Base-by-base conservation (phyloP, 1,140 invertebrate species). In the Diorhabda elongata region DNA sequence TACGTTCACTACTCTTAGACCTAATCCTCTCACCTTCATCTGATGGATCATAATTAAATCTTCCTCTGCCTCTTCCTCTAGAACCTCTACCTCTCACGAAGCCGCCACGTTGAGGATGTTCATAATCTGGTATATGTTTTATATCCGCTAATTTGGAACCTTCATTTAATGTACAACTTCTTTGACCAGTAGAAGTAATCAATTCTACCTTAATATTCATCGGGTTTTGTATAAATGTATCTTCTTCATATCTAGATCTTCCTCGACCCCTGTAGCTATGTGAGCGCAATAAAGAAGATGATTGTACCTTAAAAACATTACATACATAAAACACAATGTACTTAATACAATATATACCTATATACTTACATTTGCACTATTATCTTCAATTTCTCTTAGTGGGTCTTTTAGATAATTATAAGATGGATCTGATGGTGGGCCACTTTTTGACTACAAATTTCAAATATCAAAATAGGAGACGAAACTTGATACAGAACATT, bases 171-270 rank as follows among this genome's bases (percentile, higher is more conserved):
- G 44, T 47, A 69, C 63, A 75, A 41, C 58, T 72, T 47, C 72
- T 69, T 58, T 69, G 63, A 5, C 74, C 74, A 44, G 72, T 74
- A n/a, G 69, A 69, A 56, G 70, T 71, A 42, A 63, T 71, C 11
- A 75, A 61, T 58, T 74, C 63, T n/a, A 75, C 66, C 63, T 71
- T 69, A 42, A 75, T 74, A 66, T 75, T 75, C 9, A 74, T 57
- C 43, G 71, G 74, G 66, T 72, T 74, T 43, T 70, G 66, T 11
- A 73, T 66, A 42, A 65, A 65, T 4, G 26, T 41, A 42, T 58
- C 26, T 57, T 43, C 7, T 11, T 9, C 59, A 56, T 63, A 43
- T 71, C 67, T 58, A 52, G 44, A 11, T 42, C 45, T 7, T 44
- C 67, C 64, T 61, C 66, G 8, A 8, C 61, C 43, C 67, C 60